Evolutionary conservation across 1,140 invertebrate species (phyloP), one percentile per base, ranked within the genome.

Genomic region (Lineus longissimus): DNA sequence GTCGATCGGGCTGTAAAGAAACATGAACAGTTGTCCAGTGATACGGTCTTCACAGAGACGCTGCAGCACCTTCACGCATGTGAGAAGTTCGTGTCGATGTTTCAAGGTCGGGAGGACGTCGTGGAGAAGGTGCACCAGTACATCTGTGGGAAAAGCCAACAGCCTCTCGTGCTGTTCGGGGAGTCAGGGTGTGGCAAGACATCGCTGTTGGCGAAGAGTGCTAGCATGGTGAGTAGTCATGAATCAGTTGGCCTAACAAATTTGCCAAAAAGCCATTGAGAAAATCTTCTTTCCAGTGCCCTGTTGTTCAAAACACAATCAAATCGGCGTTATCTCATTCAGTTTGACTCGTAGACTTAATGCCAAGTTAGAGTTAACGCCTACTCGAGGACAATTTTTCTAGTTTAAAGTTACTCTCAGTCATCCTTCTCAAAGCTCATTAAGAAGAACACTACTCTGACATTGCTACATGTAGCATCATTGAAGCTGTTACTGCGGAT

Each of bases 141-240:
- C 80, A 93, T 98, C 87, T 83, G 89, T 61, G 91, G 89, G n/a
- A 89, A 66, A 27, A 76, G 87, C 30, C 89, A 93, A 72, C 91
- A 93, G 77, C 94, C 94, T 15, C 83, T 98, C 60, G 90, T 97
- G n/a, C 84, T 98, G 62, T 94, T 94, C 78, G 96, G 96, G 1
- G 93, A 94, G 83, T 93, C 93, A 72, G 96, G 96, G 30, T 98
- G 95, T 76, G 96, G 96, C 0, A 99, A 99, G 83, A 98, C 95
- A 2, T 97, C 95, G 2, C 83, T 98, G 0, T 82, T 98, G 59
- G 92, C 96, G 2, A 97, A 97, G 84, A 91, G 91, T 63, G 93
- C 94, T 2, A 90, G 91, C 57, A 86, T 92, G 79, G 76, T 84
- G 61, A 63, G 74, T 36, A 11, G 19, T 54, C 47, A 22, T 27